Evolutionary conservation across 2,888 invertebrate genomes (phyloP), one percentile per base, ranked within the genome.

Genomic region (Frankliniella intonsa): DNA sequence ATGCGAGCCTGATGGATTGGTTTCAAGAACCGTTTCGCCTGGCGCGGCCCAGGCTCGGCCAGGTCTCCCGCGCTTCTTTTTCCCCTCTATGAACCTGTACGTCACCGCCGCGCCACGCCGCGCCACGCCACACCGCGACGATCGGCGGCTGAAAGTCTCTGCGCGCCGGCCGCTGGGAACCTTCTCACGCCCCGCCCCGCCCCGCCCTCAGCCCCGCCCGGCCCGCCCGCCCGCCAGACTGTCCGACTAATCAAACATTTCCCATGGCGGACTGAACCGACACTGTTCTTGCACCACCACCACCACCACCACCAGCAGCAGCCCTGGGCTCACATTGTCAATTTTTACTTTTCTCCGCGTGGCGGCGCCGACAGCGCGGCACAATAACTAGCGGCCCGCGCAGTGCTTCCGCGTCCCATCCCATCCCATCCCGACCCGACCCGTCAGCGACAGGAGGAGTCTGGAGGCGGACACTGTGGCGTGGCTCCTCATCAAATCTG

Each of bases 171-270:
- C 5, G 17, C 55, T 55, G 55, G 69, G 69, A 76, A 76, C 69
- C 22, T 22, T 76, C 69, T 76, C 69, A 76, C 69, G 69, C 22
- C 69, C 69, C 25, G 9, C 69, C 22, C 22, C 65, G 19, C 65
- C 65, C n/a, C 65, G 19, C 65, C 65, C 65, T 22, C 22, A 9
- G 69, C 69, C 69, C 69, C 25, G 25, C 69, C 12, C 9, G 22
- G 25, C 69, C 69, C 9, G 19, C 65, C 65, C 7, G 69, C 69
- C 69, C 25, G 62, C 69, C 9, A 12, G 69, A 19, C 69, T 76
- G 25, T 76, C 38, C 22, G 69, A 76, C 69, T 76, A 76, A 76
- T 76, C 69, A 76, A 76, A 76, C 69, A 76, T 76, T 76, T 76
- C 69, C 69, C 69, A 76, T 22, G 69, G 69, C 25, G 69, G 69